Conservation (phyloP, 1,140 invertebrate species). For the Macrobrachium nipponense region DNA sequence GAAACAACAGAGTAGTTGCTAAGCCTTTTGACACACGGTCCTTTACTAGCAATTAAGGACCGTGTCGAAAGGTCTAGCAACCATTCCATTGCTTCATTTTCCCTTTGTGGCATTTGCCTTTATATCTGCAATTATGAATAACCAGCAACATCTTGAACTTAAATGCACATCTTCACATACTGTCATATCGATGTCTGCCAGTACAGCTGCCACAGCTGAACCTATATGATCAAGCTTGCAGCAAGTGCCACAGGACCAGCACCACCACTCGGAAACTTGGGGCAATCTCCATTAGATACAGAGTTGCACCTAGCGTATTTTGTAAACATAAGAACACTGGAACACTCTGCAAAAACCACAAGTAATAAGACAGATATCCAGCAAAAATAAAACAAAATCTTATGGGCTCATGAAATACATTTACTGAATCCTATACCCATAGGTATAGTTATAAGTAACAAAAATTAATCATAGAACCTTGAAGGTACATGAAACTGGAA, state of each 20-base stretch:
- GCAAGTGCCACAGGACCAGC: slow-evolving; percentile 42
- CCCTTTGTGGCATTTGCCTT: too few species aligned
- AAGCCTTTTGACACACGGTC: too few species aligned
- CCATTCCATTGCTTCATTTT: too few species aligned
- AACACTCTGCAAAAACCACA: slow-evolving; percentile 60
- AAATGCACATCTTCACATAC: slow-evolving; percentile 29
- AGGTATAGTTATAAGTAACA: too few species aligned
- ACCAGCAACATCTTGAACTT: too few species aligned
- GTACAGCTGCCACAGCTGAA: slow-evolving; percentile 54
- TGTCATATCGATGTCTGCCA: slow-evolving; percentile 62
- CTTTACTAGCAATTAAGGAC: too few species aligned
- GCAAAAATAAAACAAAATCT: neutral
- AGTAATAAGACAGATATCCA: neutral
- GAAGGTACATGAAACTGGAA: too few species aligned
- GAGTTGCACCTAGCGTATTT: slow-evolving; percentile 62
- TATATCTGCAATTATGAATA: too few species aligned
- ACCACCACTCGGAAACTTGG: slow-evolving; percentile 39
- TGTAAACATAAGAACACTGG: slow-evolving; percentile 65
- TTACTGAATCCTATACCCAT: too few species aligned
- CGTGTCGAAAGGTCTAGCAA: too few species aligned
- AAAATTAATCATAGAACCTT: too few species aligned
- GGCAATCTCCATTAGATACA: slow-evolving; percentile 65
- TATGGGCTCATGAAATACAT: neutral
- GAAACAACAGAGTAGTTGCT: too few species aligned
- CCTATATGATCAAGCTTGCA: slow-evolving; percentile 56